Evolutionary conservation across 2,113 vertebrate genomes (phyloP).

Genomic region (Mesembrinibis cayennensis): DNA sequence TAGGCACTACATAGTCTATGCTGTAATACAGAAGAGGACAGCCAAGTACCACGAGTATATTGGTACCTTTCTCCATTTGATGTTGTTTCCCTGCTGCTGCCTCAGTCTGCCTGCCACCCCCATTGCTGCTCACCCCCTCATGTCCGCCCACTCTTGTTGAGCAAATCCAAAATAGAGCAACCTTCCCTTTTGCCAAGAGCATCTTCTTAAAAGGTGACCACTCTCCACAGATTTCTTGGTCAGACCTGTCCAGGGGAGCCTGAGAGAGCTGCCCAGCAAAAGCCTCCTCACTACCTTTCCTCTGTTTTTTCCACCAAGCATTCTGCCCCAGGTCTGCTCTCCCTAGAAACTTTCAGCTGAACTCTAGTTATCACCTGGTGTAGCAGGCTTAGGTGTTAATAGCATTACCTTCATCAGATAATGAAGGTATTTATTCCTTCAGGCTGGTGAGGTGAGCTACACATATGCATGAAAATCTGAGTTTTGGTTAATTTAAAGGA

Average conservation of each 20-base stretch:
- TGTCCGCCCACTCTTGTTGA: neutral
- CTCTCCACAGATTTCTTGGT: neutral
- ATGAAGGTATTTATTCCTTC: neutral
- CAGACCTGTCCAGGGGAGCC: too few species aligned
- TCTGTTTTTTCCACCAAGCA: neutral
- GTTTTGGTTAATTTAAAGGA: neutral
- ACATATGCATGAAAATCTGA: neutral
- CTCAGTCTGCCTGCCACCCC: neutral
- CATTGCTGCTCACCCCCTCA: rapidly evolving
- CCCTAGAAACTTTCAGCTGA: neutral
- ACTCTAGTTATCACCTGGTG: neutral
- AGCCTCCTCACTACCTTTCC: neutral
- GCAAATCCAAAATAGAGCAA: neutral
- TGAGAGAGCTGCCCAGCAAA: neutral
- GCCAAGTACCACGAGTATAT: neutral
- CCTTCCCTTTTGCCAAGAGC: neutral
- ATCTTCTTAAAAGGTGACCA: neutral
- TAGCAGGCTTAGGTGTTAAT: neutral
- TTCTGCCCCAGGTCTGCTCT: neutral
- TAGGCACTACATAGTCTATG: neutral
- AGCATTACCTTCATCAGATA: neutral
- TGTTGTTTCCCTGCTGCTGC: rapidly evolving
- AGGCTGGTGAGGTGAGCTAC: neutral
- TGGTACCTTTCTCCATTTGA: neutral
- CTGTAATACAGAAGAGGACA: neutral